phyloP scores from a whole-genome alignment of 2,113 vertebrate species.

The Zosterops pallidus region DNA sequence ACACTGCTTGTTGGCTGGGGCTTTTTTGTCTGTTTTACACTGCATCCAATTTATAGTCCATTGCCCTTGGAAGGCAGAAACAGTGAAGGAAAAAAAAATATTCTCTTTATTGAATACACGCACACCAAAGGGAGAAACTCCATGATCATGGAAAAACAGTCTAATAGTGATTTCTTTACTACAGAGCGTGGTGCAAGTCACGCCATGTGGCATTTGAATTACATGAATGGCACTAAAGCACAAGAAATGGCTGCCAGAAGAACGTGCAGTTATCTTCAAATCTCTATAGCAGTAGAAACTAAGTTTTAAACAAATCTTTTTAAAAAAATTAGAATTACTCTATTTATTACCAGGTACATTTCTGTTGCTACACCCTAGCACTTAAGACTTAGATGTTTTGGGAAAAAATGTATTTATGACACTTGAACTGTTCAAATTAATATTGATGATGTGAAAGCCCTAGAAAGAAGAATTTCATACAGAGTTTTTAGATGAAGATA shows the following conservation, averaged over 20 bases:
- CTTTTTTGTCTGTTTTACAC: background rate
- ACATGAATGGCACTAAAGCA: background rate
- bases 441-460: background rate
- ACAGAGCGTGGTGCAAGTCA: background rate
- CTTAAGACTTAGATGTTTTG: background rate
- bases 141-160: background rate
- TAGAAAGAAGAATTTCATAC: background rate
- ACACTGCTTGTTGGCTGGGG: background rate
- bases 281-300: background rate
- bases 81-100: background rate
- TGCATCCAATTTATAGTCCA: background rate
- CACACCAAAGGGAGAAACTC: background rate
- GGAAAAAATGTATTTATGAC: background rate
- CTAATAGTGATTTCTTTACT: background rate
- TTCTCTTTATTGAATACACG: background rate
- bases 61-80: background rate
- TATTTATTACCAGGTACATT: background rate
- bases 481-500: background rate
- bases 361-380: background rate
- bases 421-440: background rate
- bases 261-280: background rate
- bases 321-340: background rate
- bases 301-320: background rate
- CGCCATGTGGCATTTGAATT: background rate
- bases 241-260: background rate